Conservation (phyloP, 2,888 invertebrate species). For the Carcina quercana region DNA sequence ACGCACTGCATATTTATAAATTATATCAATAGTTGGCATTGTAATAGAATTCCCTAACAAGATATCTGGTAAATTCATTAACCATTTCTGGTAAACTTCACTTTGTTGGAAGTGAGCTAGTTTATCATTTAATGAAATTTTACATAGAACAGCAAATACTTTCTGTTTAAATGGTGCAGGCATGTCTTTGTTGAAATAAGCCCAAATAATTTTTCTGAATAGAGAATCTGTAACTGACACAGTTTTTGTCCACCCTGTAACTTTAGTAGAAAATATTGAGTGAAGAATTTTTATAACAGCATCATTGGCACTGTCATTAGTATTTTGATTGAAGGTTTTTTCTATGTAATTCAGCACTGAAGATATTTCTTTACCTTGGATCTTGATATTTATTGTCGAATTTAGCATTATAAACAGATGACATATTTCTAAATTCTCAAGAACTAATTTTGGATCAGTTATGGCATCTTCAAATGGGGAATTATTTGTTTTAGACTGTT, state of each 20-base stretch:
- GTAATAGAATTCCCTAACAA: constrained; percentile 65
- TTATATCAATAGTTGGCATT: constrained; percentile 66
- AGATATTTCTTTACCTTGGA: constrained; percentile 41
- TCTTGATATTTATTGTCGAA: constrained; percentile 48
- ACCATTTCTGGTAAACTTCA: constrained; percentile 63
- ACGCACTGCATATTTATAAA: constrained; percentile 74
- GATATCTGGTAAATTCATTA: constrained; percentile 71
- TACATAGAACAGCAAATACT: constrained; percentile 56
- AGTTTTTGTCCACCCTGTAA: constrained; percentile 52
- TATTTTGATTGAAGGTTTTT: constrained; percentile 50
- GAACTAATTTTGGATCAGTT: constrained; percentile 48
- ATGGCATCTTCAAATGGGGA: constrained; percentile 39
- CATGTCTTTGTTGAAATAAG: constrained; percentile 43
- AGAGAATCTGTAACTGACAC: constrained; percentile 40
- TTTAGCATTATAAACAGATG: constrained; percentile 63
- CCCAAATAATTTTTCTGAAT: constrained; percentile 49
- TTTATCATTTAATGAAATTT: constrained; percentile 56
- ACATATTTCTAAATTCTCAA: constrained; percentile 53
- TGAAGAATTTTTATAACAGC: constrained; percentile 43
- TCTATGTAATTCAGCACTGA: constrained; percentile 67
- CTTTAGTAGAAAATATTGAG: constrained; percentile 44
- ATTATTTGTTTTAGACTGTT: constrained; percentile 27
- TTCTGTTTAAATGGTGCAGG: constrained; percentile 42
- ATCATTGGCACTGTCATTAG: constrained; percentile 33
- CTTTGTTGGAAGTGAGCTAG: constrained; percentile 46